Conservation (phyloP, 2,888 invertebrate species). For the Pogonocherus hispidulus region DNA sequence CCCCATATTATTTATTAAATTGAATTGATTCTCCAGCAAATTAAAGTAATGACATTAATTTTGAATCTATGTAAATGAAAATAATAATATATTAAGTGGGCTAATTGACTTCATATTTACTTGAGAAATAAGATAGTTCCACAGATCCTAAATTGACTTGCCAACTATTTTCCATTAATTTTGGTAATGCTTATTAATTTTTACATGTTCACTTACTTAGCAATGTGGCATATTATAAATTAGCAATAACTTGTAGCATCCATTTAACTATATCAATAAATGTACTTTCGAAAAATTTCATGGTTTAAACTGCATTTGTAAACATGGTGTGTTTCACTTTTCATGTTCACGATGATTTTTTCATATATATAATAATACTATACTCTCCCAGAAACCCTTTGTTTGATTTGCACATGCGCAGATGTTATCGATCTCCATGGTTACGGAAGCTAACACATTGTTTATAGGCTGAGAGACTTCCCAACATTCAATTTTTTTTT, state of each 20-base stretch:
- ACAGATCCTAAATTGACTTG: constrained; percentile 11
- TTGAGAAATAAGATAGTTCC: constrained; percentile 1
- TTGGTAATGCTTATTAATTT: constrained; percentile 5
- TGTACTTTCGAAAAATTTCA: not conserved
- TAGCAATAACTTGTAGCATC: constrained; percentile 2
- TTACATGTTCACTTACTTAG: constrained; percentile 8
- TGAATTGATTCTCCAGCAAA: not conserved
- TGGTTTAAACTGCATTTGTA: not conserved
- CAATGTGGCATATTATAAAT: constrained; percentile 4
- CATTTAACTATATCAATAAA: not conserved
- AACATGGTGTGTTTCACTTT: too few relatives aligned
- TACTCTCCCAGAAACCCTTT: too few relatives aligned
- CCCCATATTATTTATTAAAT: too few relatives aligned
- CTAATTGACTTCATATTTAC: not conserved
- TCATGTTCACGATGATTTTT: too few relatives aligned
- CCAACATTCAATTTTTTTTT: too few relatives aligned
- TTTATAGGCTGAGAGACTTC: too few relatives aligned
- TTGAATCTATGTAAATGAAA: too few relatives aligned
- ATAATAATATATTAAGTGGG: not conserved
- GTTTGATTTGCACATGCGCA: too few relatives aligned
- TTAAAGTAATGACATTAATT: too few relatives aligned
- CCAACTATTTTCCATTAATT: constrained; percentile 1
- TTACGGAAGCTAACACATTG: too few relatives aligned
- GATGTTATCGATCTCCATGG: too few relatives aligned
- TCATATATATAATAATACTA: too few relatives aligned